Conservation (phyloP, 2,113 vertebrate genomes). For the Hippolais icterina region DNA sequence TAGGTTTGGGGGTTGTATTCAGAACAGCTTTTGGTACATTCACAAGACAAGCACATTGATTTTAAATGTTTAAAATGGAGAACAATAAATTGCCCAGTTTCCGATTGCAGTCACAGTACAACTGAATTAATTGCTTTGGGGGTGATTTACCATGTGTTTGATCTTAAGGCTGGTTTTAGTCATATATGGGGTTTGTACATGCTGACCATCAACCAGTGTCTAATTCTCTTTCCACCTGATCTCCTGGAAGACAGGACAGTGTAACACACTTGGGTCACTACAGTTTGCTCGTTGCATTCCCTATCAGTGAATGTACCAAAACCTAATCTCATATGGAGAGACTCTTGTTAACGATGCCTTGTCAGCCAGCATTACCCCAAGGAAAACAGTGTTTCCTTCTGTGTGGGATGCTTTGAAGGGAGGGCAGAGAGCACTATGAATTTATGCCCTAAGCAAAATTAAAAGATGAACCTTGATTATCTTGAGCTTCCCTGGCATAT, state of each 20-base stretch:
- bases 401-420: background rate
- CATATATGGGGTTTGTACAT: background rate
- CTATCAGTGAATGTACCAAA: background rate
- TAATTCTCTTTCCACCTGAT: background rate
- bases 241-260: background rate
- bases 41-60: background rate
- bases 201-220: background rate
- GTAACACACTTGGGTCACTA: background rate
- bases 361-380: background rate
- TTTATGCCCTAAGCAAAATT: constrained; percentile 25
- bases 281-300: background rate
- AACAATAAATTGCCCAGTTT: background rate
- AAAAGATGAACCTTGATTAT: constrained; percentile 26
- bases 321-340: background rate
- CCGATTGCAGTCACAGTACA: background rate
- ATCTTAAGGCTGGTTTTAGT: background rate
- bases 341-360: background rate
- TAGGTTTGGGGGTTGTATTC: background rate
- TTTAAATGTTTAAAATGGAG: background rate
- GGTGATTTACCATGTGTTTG: background rate
- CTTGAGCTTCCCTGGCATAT: constrained; percentile 18
- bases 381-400: background rate
- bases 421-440: background rate
- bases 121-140: background rate
- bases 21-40: background rate